These are phyloP conservation scores for Lepilemur ruficaudatus DNA, from an alignment of 2,797 vertebrate species.

Conservation along the genomic window DNA sequence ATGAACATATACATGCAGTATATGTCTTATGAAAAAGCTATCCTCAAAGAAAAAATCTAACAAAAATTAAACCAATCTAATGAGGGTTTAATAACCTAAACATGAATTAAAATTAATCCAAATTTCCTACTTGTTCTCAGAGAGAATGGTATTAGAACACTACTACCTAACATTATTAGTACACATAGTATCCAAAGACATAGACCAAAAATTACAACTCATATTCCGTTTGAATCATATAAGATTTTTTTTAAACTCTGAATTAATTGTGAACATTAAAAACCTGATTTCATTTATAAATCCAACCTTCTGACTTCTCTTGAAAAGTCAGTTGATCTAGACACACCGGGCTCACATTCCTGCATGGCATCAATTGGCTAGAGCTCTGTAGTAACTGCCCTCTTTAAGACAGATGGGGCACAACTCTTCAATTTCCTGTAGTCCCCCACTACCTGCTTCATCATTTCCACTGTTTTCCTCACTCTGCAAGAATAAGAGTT, in stretches of 20 bases:
- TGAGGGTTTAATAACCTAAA: constrained; percentile 15
- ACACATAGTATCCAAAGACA: not conserved
- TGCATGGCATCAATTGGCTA: not conserved
- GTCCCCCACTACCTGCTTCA: not conserved
- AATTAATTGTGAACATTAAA: not conserved
- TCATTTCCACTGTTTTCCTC: not conserved
- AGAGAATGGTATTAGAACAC: not conserved
- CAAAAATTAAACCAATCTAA: not conserved
- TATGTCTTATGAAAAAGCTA: constrained; percentile 50
- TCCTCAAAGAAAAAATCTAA: constrained; percentile 36
- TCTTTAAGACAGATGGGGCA: not conserved
- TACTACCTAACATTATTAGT: not conserved
- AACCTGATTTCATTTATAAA: not conserved
- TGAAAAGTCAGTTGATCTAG: not conserved
- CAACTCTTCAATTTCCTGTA: not conserved
- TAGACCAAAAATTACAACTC: not conserved
- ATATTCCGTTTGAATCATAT: not conserved
- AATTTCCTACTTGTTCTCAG: constrained; percentile 20
- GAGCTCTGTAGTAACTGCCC: not conserved
- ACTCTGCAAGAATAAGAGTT: not conserved
- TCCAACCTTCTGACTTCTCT: not conserved
- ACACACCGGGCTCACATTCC: not conserved
- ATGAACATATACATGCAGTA: constrained; percentile 50
- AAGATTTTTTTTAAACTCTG: not conserved
- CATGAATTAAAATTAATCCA: constrained; percentile 11